A percentile compares a stretch with the other conserved stretches of the same genome.
phyloP scores from a whole-genome alignment of 2,113 vertebrate genomes.

The Lucifuga dentata region DNA sequence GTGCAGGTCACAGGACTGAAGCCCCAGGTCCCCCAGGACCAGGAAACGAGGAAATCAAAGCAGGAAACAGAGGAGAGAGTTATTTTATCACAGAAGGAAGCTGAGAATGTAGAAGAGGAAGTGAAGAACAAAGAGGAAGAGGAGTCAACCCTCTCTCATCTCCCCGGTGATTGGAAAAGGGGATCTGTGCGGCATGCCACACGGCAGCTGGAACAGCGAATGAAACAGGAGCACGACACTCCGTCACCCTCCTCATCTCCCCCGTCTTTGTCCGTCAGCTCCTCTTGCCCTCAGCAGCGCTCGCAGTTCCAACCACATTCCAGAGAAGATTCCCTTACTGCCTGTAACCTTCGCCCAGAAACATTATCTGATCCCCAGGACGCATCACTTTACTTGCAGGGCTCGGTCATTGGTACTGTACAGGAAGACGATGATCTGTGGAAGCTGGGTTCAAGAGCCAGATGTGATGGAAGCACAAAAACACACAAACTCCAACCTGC shows the following conservation, averaged over 20 bases:
- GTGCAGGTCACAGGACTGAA: conserved; percentile 92
- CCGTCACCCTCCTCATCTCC: conserved; percentile 55
- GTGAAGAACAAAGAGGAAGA: conserved; percentile 63
- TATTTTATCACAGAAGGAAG: conserved; percentile 48
- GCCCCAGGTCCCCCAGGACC: conserved; percentile 54
- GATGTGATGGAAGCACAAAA: conserved; percentile 50
- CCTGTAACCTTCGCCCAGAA: conserved; percentile 18
- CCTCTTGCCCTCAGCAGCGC: conserved; percentile 42
- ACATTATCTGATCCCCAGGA: conserved; percentile 10
- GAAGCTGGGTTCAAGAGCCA: conserved; percentile 18
- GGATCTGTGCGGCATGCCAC: conserved; percentile 92
- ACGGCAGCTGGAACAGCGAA: conserved; percentile 90
- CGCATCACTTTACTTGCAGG: conserved; percentile 13
- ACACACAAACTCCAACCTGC: conserved; percentile 58
- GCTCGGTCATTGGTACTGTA: conserved; percentile 12
- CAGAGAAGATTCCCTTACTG: too few species aligned
- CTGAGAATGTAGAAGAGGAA: conserved; percentile 57
- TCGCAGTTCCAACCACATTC: conserved; percentile 23
- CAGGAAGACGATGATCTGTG: conserved; percentile 42
- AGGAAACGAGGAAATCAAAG: conserved; percentile 34
- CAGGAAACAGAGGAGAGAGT: conserved; percentile 64
- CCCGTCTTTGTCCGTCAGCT: conserved; percentile 57
- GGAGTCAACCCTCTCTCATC: conserved; percentile 27
- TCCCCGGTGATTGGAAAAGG: conserved; percentile 74
- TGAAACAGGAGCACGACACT: conserved; percentile 86